Evolutionary conservation across 2,888 invertebrate species (phyloP).

Genomic region (Tenthredo distinguenda): DNA sequence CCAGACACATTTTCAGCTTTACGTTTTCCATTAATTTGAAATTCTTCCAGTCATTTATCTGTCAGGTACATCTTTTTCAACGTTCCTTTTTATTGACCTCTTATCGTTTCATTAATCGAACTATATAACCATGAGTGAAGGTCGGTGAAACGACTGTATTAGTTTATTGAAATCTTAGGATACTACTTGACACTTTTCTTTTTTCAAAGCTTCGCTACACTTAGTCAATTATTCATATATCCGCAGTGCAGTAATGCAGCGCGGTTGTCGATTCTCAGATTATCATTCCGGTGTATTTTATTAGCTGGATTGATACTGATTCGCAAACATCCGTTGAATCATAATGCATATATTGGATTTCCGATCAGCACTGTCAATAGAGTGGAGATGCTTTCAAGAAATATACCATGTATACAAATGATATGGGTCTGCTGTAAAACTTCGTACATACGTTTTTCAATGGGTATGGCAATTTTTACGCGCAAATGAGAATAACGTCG

Average conservation of each 20-base stretch:
- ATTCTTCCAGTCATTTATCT: neutral
- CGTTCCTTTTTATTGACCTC: neutral
- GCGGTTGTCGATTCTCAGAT: neutral
- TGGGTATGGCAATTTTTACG: too few relatives aligned
- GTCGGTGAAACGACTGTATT: neutral
- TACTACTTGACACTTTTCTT: neutral
- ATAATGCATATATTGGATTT: neutral
- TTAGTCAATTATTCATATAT: neutral
- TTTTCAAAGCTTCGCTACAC: neutral
- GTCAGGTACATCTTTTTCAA: neutral
- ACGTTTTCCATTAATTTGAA: neutral
- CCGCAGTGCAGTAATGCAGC: neutral
- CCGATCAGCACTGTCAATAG: neutral
- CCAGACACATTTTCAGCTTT: neutral
- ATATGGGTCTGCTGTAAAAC: neutral
- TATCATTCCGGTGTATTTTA: neutral
- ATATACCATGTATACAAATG: neutral
- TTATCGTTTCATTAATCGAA: neutral
- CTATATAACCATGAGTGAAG: neutral
- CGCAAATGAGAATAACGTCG: too few relatives aligned
- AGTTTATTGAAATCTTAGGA: neutral
- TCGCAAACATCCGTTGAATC: neutral
- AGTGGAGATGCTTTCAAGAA: neutral
- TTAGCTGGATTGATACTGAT: neutral
- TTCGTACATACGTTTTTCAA: too few relatives aligned